Percentiles rank a stretch among this genome's conserved stretches.
Conservation (phyloP, 2,888 invertebrate species). For the Polia nebulosa region DNA sequence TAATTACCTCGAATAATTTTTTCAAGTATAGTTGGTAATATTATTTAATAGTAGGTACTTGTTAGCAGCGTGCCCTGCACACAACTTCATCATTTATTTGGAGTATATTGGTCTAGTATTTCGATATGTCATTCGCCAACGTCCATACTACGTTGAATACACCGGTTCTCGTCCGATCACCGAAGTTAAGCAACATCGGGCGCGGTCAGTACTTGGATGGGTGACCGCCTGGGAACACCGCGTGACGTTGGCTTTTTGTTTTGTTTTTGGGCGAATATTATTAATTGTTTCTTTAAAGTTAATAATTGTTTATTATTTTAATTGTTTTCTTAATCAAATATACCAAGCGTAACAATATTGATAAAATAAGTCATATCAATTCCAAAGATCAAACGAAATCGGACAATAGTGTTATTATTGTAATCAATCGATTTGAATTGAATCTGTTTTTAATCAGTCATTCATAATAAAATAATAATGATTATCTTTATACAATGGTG, state of each 20-base stretch:
- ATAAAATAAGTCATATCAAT: neutral
- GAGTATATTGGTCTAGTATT: conserved; percentile 16
- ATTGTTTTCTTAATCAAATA: too few species aligned
- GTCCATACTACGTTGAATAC: conserved; percentile 86
- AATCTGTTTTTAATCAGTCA: neutral
- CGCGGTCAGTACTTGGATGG: conserved; percentile 89
- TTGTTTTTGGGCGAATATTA: neutral
- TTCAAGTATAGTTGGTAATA: too few species aligned
- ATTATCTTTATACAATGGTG: conserved; percentile 19
- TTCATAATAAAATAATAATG: conserved; percentile 1
- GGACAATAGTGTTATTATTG: conserved; percentile 18
- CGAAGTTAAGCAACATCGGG: conserved; percentile 89
- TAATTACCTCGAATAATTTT: too few species aligned
- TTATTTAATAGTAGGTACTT: too few species aligned
- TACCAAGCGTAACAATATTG: too few species aligned
- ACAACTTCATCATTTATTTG: too few species aligned
- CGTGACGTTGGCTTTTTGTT: conserved; percentile 82
- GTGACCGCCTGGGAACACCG: conserved; percentile 88
- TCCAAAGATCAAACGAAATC: neutral
- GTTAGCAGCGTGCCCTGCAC: too few species aligned
- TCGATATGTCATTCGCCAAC: conserved; percentile 55
- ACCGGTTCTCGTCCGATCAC: conserved; percentile 90
- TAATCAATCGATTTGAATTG: neutral
- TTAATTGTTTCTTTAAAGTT: too few species aligned
- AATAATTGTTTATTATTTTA: too few species aligned